Percentiles rank a stretch among this genome's conserved stretches.
These are phyloP conservation scores for Myopa tessellatipennis DNA, from an alignment of 2,888 invertebrate species.

Conservation along the genomic window DNA sequence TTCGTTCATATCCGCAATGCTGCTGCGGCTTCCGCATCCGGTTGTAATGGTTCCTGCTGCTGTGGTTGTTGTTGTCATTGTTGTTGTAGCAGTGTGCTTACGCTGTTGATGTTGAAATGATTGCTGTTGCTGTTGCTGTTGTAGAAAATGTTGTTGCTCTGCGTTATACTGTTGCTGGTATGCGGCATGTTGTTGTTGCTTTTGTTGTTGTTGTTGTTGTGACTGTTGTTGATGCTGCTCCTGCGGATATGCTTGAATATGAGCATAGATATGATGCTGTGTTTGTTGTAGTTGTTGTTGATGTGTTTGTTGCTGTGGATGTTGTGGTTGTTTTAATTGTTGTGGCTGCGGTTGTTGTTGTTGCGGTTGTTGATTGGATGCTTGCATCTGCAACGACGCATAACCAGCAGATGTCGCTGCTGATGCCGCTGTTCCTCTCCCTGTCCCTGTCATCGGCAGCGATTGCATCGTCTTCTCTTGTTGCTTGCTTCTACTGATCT, in stretches of 20 bases:
- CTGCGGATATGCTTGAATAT: constrained; percentile 8
- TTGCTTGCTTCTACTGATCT: constrained; percentile 53
- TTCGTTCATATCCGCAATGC: constrained; percentile 55
- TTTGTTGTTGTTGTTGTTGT: constrained; percentile 30
- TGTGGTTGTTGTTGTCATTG: constrained; percentile 24
- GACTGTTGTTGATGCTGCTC: constrained; percentile 17
- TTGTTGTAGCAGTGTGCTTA: constrained; percentile 37
- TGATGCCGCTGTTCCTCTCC: constrained; percentile 15
- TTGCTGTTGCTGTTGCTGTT: constrained; percentile 41
- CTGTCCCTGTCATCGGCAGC: constrained; percentile 45
- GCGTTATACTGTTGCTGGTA: constrained; percentile 40
- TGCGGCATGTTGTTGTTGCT: constrained; percentile 35
- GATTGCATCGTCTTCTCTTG: constrained; percentile 45
- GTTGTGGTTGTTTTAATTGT: constrained; percentile 28
- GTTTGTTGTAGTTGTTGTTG: constrained; percentile 29
- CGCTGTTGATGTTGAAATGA: constrained; percentile 39
- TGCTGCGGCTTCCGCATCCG: constrained; percentile 51
- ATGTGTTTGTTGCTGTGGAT: constrained; percentile 6
- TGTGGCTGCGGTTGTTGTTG: constrained; percentile 21
- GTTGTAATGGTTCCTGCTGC: constrained; percentile 12
- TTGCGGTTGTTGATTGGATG: constrained; percentile 16
- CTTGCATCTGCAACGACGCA: background rate
- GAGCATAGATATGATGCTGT: background rate
- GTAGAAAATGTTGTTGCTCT: constrained; percentile 26
- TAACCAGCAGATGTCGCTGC: background rate